These are phyloP conservation scores for Drosophila ezoana DNA, from an alignment of 2,888 invertebrate species.

Conservation along the genomic window DNA sequence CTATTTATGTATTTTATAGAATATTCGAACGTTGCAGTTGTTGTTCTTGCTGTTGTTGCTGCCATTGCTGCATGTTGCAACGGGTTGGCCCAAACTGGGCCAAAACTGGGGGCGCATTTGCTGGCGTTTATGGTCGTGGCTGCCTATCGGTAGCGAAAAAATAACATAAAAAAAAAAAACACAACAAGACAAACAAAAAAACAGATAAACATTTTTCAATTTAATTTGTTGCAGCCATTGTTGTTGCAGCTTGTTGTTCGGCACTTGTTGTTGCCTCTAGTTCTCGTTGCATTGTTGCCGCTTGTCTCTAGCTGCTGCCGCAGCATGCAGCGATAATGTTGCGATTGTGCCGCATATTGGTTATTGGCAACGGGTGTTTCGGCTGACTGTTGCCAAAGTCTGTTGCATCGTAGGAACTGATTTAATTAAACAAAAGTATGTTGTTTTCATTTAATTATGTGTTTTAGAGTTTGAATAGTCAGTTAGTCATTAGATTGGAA, in stretches of 20 bases:
- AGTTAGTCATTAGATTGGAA: too few relatives aligned
- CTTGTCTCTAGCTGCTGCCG: constrained; percentile 14
- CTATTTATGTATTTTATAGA: constrained; percentile 57
- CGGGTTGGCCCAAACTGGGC: constrained; percentile 51
- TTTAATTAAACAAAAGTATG: background rate
- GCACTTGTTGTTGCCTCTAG: constrained; percentile 36
- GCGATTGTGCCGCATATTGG: constrained; percentile 1
- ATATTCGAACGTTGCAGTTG: constrained; percentile 60
- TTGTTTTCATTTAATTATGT: background rate
- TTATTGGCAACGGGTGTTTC: constrained; percentile 26
- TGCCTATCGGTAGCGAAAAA: constrained; percentile 54
- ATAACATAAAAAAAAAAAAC: constrained; percentile 16
- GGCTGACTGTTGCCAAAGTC: background rate
- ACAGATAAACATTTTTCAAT: constrained; percentile 57
- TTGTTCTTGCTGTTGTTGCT: constrained; percentile 15
- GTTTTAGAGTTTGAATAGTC: too few relatives aligned
- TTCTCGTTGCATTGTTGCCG: constrained; percentile 50
- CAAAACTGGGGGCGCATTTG: constrained; percentile 33
- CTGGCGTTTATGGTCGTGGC: constrained; percentile 59
- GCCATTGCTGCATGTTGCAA: constrained; percentile 64
- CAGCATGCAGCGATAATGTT: constrained; percentile 17
- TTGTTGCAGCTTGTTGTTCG: constrained; percentile 1
- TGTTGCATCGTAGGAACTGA: background rate
- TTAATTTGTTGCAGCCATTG: constrained; percentile 52
- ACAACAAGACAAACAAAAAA: constrained; percentile 20